Evolutionary conservation across 2,113 vertebrate genomes (phyloP).

Genomic region (Poicephalus meyeri): DNA sequence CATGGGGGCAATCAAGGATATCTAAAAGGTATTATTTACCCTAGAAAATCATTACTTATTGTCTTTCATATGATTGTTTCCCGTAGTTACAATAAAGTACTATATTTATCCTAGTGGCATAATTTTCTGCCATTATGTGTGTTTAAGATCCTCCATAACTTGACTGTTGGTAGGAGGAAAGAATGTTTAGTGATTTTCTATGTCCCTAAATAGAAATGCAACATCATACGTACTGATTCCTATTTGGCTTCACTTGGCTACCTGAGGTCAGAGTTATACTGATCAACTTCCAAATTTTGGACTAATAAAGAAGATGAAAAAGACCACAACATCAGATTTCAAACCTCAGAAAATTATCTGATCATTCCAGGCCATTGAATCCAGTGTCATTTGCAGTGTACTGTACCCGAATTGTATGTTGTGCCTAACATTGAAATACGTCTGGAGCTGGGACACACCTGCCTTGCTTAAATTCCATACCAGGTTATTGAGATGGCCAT

Average conservation of each 20-base stretch:
- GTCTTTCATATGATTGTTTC: neutral
- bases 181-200: neutral
- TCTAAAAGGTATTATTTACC: neutral
- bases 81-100: neutral
- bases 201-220: neutral
- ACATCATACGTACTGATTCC: neutral
- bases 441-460: neutral
- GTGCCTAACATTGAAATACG: neutral
- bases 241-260: neutral
- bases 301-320: neutral
- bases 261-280: neutral
- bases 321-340: neutral
- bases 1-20: neutral
- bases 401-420: fast-evolving
- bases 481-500: neutral
- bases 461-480: neutral
- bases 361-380: neutral
- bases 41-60: neutral
- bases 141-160: neutral
- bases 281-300: neutral
- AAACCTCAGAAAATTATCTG: neutral
- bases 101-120: neutral
- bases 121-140: neutral
- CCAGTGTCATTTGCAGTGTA: neutral
- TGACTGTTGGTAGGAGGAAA: neutral